Evolutionary conservation across 2,888 invertebrate species (phyloP).

Genomic region (Yponomeuta malinellus): DNA sequence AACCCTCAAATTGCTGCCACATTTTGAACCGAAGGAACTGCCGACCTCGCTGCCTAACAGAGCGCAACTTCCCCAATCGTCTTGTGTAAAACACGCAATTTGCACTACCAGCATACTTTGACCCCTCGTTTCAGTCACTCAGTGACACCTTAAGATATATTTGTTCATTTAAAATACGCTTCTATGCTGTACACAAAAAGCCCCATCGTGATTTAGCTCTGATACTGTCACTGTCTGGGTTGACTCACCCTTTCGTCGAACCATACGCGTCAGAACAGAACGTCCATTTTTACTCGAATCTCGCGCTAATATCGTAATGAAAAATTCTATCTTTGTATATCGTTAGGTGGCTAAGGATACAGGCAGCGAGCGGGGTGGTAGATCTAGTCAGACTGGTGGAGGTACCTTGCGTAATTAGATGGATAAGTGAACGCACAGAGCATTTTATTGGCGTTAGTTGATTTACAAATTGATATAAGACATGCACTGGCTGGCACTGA

Average conservation of each 20-base stretch:
- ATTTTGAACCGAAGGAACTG: constrained; percentile 40
- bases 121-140: constrained; percentile 2
- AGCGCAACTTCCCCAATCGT: constrained; percentile 37
- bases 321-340: background rate
- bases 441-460: constrained; percentile 13
- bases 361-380: background rate
- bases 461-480: constrained; percentile 33
- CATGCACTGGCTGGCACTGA: constrained; percentile 24
- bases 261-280: too few relatives aligned
- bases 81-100: constrained; percentile 27
- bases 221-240: too few relatives aligned
- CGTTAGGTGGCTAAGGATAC: background rate
- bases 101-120: constrained; percentile 19
- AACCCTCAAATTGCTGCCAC: background rate
- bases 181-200: too few relatives aligned
- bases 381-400: background rate
- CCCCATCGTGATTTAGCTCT: too few relatives aligned
- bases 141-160: background rate
- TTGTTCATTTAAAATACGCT: too few relatives aligned
- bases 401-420: constrained; percentile 14
- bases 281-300: background rate
- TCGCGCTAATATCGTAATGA: background rate
- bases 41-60: constrained; percentile 47
- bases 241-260: too few relatives aligned
- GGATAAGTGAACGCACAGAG: constrained; percentile 13